A percentile compares a stretch with the other conserved stretches of the same genome.
phyloP scores from a whole-genome alignment of 2,888 invertebrate genomes.

The Polietes domitor region DNA sequence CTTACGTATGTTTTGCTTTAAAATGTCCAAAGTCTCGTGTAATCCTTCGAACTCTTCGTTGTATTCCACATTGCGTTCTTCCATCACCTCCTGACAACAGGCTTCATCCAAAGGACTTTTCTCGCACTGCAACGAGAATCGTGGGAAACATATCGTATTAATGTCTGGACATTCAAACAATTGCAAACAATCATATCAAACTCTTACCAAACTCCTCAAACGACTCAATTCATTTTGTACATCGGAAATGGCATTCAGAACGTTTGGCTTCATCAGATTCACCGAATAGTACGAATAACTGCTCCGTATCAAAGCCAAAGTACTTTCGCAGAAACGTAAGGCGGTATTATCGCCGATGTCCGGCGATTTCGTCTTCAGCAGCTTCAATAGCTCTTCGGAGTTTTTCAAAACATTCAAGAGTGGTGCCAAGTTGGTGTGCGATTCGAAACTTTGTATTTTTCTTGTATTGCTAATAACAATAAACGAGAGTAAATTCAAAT shows the following conservation, averaged over 20 bases:
- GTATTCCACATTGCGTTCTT: constrained; percentile 75
- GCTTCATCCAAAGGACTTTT: constrained; percentile 77
- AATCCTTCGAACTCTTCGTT: constrained; percentile 76
- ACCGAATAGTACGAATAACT: constrained; percentile 76
- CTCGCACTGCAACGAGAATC: constrained; percentile 69
- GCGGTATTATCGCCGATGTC: constrained; percentile 73
- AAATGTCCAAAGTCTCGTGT: constrained; percentile 75
- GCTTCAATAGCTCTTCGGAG: constrained; percentile 74
- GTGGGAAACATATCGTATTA: not conserved
- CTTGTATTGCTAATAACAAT: constrained; percentile 73
- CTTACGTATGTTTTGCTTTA: constrained; percentile 77
- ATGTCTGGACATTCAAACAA: not conserved
- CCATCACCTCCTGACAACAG: constrained; percentile 77
- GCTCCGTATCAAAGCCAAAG: constrained; percentile 73
- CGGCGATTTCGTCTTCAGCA: constrained; percentile 70
- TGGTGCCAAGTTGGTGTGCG: constrained; percentile 77
- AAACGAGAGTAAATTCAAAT: constrained; percentile 1
- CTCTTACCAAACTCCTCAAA: constrained; percentile 72
- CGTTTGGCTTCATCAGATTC: constrained; percentile 75
- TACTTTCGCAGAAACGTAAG: constrained; percentile 73
- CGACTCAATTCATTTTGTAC: constrained; percentile 76
- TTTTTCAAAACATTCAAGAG: constrained; percentile 75
- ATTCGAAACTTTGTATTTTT: constrained; percentile 79
- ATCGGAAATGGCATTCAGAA: constrained; percentile 77
- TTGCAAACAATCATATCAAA: not conserved